These are phyloP conservation scores for Diarsia dahlii DNA, from an alignment of 2,888 invertebrate species.

Conservation along the genomic window DNA sequence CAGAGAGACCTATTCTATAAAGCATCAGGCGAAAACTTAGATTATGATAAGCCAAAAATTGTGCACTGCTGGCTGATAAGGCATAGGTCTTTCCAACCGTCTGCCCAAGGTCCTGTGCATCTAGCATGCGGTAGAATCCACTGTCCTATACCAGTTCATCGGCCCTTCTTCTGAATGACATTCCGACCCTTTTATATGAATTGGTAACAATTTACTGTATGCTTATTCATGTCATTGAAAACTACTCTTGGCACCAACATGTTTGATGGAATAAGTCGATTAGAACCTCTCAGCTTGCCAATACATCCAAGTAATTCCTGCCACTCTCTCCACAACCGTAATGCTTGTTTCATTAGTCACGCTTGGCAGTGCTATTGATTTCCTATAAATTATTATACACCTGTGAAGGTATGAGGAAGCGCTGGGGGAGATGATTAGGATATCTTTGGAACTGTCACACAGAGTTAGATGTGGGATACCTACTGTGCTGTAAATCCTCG, in stretches of 20 bases:
- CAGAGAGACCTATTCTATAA: too few relatives aligned
- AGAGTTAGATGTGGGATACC: neutral
- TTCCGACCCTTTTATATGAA: too few relatives aligned
- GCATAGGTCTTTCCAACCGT: neutral
- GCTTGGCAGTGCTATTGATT: constrained; percentile 31
- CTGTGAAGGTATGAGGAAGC: neutral
- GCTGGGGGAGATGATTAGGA: neutral
- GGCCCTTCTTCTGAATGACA: neutral
- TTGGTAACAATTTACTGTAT: too few relatives aligned
- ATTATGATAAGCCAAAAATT: neutral
- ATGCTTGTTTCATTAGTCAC: constrained; percentile 8
- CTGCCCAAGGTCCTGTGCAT: neutral
- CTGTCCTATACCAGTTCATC: neutral
- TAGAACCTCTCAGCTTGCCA: constrained; percentile 25
- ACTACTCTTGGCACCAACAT: constrained; percentile 26
- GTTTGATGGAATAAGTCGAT: constrained; percentile 32
- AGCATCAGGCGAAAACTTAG: neutral
- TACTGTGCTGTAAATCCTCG: too few relatives aligned
- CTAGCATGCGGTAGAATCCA: neutral
- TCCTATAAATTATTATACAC: neutral
- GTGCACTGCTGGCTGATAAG: neutral
- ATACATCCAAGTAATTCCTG: constrained; percentile 10
- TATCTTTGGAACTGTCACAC: neutral
- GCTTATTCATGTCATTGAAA: too few relatives aligned
- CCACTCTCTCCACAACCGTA: constrained; percentile 16